Conservation (phyloP, 2,888 invertebrate genomes). For the Drosophila cracens region DNA sequence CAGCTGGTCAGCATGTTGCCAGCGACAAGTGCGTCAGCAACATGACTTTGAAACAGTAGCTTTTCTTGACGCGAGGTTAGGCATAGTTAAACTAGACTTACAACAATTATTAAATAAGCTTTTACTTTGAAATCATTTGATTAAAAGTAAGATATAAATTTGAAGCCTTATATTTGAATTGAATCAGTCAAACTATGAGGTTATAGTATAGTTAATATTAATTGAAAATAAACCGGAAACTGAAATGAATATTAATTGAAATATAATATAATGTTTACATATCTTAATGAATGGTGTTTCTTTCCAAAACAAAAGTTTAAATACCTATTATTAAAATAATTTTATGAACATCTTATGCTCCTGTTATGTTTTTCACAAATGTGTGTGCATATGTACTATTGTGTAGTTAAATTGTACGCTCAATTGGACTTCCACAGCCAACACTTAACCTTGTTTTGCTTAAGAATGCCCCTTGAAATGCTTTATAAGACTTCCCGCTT, state of each 20-base stretch:
- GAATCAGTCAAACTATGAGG: neutral
- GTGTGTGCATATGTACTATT: neutral
- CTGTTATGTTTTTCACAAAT: neutral
- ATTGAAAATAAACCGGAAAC: neutral
- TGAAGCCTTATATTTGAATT: neutral
- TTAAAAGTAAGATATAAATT: neutral
- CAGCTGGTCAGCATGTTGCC: too few relatives aligned
- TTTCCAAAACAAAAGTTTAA: neutral
- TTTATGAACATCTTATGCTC: neutral
- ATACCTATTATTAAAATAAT: neutral
- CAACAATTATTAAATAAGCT: neutral
- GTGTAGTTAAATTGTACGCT: neutral
- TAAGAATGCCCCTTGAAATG: constrained; percentile 8
- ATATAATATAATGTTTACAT: neutral
- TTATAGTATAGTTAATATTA: neutral
- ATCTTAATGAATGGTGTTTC: too few relatives aligned
- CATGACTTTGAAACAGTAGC: too few relatives aligned
- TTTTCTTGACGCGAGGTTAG: neutral
- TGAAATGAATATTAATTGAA: neutral
- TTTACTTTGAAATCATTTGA: neutral
- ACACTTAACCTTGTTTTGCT: constrained; percentile 50
- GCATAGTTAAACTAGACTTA: neutral
- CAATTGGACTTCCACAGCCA: constrained; percentile 2
- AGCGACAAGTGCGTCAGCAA: too few relatives aligned
- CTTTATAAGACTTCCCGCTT: neutral